These are phyloP conservation scores for Trachelus iudaicus DNA, from an alignment of 2,888 invertebrate species.

Conservation along the genomic window DNA sequence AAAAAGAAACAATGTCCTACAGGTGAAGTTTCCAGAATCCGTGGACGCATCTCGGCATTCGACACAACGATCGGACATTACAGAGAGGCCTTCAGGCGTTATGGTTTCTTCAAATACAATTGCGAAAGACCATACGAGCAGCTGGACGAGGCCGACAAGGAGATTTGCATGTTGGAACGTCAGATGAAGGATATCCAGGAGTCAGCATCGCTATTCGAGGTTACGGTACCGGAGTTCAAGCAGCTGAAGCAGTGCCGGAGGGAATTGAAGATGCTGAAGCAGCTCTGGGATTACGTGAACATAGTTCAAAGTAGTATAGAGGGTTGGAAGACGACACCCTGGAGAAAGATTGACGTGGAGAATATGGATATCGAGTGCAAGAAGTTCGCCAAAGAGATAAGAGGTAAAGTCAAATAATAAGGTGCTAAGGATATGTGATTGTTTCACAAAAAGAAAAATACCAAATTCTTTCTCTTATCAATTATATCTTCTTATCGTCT, in stretches of 20 bases:
- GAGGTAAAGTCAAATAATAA: constrained; percentile 62
- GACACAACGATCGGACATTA: constrained; percentile 86
- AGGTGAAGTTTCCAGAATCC: constrained; percentile 89
- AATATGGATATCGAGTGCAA: constrained; percentile 99
- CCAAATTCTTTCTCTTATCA: too few relatives aligned
- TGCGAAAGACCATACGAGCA: constrained; percentile 80
- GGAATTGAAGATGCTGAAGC: constrained; percentile 89
- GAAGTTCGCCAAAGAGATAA: constrained; percentile 94
- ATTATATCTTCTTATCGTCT: too few relatives aligned
- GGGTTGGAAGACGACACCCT: constrained; percentile 97
- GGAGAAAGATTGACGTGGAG: constrained; percentile 97
- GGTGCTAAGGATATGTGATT: too few relatives aligned
- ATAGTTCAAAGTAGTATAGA: constrained; percentile 92
- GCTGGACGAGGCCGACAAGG: constrained; percentile 81
- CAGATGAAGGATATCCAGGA: constrained; percentile 89
- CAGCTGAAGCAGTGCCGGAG: constrained; percentile 90
- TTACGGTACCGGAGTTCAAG: constrained; percentile 94
- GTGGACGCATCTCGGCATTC: constrained; percentile 87
- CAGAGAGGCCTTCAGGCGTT: constrained; percentile 87
- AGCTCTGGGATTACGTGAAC: constrained; percentile 94
- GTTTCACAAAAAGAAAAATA: too few relatives aligned
- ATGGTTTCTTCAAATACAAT: constrained; percentile 80
- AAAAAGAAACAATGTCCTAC: background rate
- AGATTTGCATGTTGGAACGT: constrained; percentile 82
- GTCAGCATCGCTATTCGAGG: constrained; percentile 94